These are phyloP conservation scores for Pimpla rufipes DNA, from an alignment of 2,888 invertebrate species.

Conservation along the genomic window DNA sequence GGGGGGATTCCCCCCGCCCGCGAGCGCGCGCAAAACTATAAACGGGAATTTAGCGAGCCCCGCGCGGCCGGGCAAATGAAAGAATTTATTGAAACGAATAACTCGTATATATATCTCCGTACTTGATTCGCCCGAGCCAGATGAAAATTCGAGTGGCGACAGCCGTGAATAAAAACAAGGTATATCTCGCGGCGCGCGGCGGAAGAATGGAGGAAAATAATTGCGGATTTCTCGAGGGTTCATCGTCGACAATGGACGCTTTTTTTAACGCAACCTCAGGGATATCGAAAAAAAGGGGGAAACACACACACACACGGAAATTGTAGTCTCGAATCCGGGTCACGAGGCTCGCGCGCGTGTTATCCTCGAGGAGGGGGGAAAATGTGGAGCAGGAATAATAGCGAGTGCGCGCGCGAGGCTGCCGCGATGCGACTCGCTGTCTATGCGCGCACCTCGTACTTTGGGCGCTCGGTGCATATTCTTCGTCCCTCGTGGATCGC, in stretches of 20 bases:
- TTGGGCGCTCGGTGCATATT: neutral
- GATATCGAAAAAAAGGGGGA: slow-evolving; percentile 4
- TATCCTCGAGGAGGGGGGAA: slow-evolving; percentile 24
- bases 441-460: neutral
- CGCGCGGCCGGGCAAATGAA: neutral
- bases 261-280: slow-evolving; percentile 6
- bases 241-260: neutral
- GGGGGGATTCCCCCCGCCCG: no score
- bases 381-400: slow-evolving; percentile 5
- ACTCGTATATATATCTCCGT: neutral
- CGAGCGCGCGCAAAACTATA: no score
- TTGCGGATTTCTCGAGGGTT: slow-evolving; percentile 10
- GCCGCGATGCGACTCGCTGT: neutral
- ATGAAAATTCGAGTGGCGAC: slow-evolving; percentile 5
- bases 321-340: slow-evolving; percentile 44
- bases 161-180: neutral
- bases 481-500: neutral
- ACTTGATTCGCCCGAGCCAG: no score
- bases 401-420: slow-evolving; percentile 47
- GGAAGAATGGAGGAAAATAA: slow-evolving; percentile 27
- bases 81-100: neutral
- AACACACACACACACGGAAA: neutral
- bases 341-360: slow-evolving; percentile 21
- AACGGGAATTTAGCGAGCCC: neutral
- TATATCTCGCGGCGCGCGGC: neutral